phyloP scores from a whole-genome alignment of 2,113 vertebrate genomes.

The Apus apus region DNA sequence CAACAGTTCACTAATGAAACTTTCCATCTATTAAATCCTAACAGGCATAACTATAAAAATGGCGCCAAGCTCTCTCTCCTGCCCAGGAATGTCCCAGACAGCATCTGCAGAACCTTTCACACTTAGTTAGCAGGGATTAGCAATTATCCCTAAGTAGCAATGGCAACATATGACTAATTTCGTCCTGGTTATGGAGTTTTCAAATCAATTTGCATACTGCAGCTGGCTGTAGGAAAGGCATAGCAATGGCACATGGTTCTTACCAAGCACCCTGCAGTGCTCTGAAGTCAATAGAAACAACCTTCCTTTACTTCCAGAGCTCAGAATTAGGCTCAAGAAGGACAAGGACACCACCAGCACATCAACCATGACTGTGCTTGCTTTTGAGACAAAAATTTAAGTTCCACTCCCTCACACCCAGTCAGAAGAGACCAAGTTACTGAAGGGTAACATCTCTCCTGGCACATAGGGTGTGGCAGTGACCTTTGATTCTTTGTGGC shows the following conservation, averaged over 20 bases:
- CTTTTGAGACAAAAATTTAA: not conserved
- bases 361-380: not conserved
- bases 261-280: not conserved
- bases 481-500: not conserved
- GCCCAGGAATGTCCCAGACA: slow-evolving; percentile 74
- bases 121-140: slow-evolving; percentile 70
- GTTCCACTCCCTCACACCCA: not conserved
- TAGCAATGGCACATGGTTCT: not conserved
- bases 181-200: not conserved
- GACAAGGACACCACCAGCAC: not conserved
- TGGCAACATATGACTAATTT: slow-evolving; percentile 30
- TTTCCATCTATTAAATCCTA: slow-evolving; percentile 84
- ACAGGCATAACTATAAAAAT: slow-evolving; percentile 85
- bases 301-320: not conserved
- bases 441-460: not conserved
- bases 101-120: slow-evolving; percentile 72
- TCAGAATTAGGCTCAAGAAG: not conserved
- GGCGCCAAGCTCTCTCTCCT: slow-evolving; percentile 78
- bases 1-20: slow-evolving; percentile 84
- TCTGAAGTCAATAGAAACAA: not conserved
- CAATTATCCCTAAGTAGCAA: slow-evolving; percentile 52
- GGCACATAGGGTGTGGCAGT: not conserved
- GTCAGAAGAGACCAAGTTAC: not conserved
- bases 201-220: not conserved
- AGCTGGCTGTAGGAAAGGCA: not conserved